Percentiles rank a stretch among this genome's conserved stretches.
Conservation (phyloP, 1,140 invertebrate species). For the Gyrodactylus bullatarudis region DNA sequence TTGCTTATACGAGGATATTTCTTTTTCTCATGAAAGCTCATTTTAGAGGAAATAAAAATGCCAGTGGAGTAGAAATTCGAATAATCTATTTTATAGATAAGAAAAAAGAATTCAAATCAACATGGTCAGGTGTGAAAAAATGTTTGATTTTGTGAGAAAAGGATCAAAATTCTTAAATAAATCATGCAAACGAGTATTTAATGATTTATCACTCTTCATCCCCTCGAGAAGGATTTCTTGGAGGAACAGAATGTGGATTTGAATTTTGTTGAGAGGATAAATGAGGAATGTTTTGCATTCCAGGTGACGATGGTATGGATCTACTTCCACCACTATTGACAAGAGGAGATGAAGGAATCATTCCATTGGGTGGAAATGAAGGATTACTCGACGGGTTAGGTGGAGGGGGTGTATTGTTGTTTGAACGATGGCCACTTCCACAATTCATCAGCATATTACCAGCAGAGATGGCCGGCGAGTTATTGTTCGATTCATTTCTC, state of each 20-base stretch:
- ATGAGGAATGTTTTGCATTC: neutral
- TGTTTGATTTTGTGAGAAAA: no score
- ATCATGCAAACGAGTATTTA: no score
- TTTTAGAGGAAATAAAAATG: no score
- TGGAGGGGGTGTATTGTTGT: neutral
- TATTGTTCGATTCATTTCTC: neutral
- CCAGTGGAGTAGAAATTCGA: no score
- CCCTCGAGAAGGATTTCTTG: neutral
- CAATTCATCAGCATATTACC: neutral
- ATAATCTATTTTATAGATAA: no score
- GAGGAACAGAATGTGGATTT: neutral
- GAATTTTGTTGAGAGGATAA: neutral
- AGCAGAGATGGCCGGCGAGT: neutral
- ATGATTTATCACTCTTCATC: no score
- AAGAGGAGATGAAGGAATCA: neutral
- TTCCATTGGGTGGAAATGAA: neutral
- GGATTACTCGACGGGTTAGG: neutral
- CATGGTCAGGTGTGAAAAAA: no score
- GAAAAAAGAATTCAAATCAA: no score
- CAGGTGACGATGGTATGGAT: neutral
- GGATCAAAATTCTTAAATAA: no score
- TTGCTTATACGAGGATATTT: no score
- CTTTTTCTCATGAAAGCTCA: no score
- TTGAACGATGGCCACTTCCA: neutral
- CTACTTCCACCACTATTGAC: neutral